Evolutionary conservation across 2,888 invertebrate genomes (phyloP), one percentile per base, ranked within the genome.

Genomic region (Cataglyphis altisquamis): DNA sequence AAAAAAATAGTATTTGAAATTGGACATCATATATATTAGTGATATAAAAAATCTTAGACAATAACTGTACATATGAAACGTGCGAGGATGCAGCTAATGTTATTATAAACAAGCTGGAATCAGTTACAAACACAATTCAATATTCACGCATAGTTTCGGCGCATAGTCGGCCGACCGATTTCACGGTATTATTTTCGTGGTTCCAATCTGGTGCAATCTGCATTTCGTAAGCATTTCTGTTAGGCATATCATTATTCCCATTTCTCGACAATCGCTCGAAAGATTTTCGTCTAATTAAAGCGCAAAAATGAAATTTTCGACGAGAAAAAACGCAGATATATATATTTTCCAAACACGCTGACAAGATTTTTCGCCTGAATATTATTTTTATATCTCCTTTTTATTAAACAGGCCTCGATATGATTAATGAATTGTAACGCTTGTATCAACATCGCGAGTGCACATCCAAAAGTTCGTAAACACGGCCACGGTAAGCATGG

Each of bases 241-340:
- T n/a, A 29, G 25, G 9, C 18, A 39, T 41, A 39, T 57, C 25
- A 57, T 63, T 75, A 39, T 66, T 8, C 25, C 39, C 10, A 15
- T 74, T 63, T 21, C 29, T 3, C 18, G 25, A 21, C 36, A 25
- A 41, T 4, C n/a, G 1, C 25, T 75, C 21, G 21, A n/a, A n/a
- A 25, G 9, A 64, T 36, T 75, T 48, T 36, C 21, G 63, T 3
- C 45, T 18, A 74, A 63, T 3, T 2, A 25, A 36, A 75, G 9
- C 12, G 18, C 29, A n/a, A 45, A 73, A 18, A 21, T 8, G 48
- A n/a, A 52, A n/a, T 52, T 52, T 48, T 8, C n/a, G n/a, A 48
- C 18, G 57, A 55, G 36, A 39, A 39, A 68, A n/a, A 73, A 66
- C 52, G 64, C 10, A 60, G 68, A 75, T 29, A 67, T 60, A 83